Base-by-base conservation (phyloP, 2,113 vertebrate species). In the Pseudorhombus dupliciocellatus region DNA sequence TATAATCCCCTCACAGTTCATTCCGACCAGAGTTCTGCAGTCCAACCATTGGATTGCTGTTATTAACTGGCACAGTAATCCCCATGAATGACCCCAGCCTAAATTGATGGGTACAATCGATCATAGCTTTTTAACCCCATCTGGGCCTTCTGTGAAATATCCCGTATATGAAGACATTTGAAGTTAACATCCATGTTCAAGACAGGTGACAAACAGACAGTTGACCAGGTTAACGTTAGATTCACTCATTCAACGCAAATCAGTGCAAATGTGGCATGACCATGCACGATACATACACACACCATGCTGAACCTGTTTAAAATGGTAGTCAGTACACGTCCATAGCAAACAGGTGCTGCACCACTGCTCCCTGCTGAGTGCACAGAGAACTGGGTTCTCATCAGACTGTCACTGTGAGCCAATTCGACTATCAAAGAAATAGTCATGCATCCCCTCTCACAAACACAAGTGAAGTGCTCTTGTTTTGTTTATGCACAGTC, bases 301-400 rank as follows among this genome's bases (percentile, higher is more conserved):
- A 57, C 31, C 20, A 52, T 54, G 57, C n/a, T 68, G 65, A 71
- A 61, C 51, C n/a, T 46, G 51, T 60, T 54, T 42, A 40, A 73
- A 30, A 75, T 73, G 22, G 25, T 50, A 20, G 70, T 44, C 37
- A 48, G 64, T 66, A 58, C 62, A 63, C 48, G 22, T 54, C 34
- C 68, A 53, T 80, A 69, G 79, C 72, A 68, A 83, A 79, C 67
- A 70, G 73, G 60, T 11, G 54, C 26, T 28, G 77, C 53, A 30
- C 15, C 34, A 20, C 68, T 52, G 46, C 37, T 80, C 46, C 28
- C 71, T 12, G 44, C 66, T 68, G 58, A 62, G 67, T 58, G 70
- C 69, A 73, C 77, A 63, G 2, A 60, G 11, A 24, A 57, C 52
- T 51, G 62, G 24, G 78, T 31, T 52, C 67, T 57, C 69, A 59